These are phyloP conservation scores for Lipophrys pholis DNA, from an alignment of 2,113 vertebrate genomes.

Conservation along the genomic window DNA sequence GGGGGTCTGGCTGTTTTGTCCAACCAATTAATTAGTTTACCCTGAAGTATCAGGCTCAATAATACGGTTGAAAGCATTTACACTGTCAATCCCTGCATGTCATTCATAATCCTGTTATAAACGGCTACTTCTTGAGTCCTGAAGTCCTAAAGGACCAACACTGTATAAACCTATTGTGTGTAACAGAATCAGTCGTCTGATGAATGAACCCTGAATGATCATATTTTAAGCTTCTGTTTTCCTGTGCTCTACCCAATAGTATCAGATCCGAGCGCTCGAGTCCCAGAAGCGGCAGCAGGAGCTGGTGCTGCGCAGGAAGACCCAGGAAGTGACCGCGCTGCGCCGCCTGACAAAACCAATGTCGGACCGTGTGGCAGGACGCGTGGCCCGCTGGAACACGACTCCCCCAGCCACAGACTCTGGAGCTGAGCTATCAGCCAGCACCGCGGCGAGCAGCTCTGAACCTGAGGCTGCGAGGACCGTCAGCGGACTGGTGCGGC, in stretches of 20 bases:
- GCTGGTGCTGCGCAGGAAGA: conserved; percentile 92
- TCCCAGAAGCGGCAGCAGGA: conserved; percentile 98
- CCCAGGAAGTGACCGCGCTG: conserved; percentile 94
- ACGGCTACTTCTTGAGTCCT: not conserved
- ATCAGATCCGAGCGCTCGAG: conserved; percentile 95
- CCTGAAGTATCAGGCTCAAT: conserved; percentile 10
- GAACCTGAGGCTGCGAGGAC: conserved; percentile 88
- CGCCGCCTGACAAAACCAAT: conserved; percentile 94
- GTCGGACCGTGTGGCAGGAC: conserved; percentile 91
- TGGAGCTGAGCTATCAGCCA: conserved; percentile 89
- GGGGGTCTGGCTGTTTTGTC: no score
- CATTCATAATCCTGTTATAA: conserved; percentile 47
- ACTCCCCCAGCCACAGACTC: conserved; percentile 83
- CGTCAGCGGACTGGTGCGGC: conserved; percentile 93
- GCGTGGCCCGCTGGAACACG: conserved; percentile 75
- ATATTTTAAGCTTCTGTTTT: not conserved
- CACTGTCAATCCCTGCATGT: not conserved
- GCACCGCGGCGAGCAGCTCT: conserved; percentile 86
- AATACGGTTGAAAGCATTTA: conserved; percentile 24
- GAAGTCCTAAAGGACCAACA: conserved; percentile 25
- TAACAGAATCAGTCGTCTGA: not conserved
- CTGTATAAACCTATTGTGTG: conserved; percentile 30
- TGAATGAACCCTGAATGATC: not conserved
- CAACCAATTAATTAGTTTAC: conserved; percentile 12
- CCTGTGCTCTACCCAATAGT: conserved; percentile 76